Conservation (phyloP, 2,113 vertebrate genomes). For the Mastomys coucha region DNA sequence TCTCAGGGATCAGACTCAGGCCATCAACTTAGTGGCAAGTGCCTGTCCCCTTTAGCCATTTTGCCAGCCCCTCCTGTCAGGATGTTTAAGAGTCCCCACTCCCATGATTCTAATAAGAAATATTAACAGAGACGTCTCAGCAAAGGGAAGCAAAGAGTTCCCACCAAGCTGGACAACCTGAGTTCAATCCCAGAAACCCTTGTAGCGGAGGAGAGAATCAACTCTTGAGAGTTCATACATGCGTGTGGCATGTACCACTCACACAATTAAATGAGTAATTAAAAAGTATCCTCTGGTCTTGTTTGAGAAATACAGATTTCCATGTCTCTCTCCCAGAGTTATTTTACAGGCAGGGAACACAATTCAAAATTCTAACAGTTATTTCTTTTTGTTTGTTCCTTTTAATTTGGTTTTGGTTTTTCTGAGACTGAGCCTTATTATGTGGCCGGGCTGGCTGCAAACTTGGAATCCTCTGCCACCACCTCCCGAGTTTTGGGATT, state of each 20-base stretch:
- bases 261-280: no score
- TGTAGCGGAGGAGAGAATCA: neutral
- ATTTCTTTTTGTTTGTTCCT: neutral
- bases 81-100: neutral
- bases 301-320: neutral
- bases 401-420: neutral
- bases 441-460: neutral
- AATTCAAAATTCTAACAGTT: conserved; percentile 4
- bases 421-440: neutral
- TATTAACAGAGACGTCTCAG: neutral
- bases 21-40: neutral
- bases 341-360: neutral
- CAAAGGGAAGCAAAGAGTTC: neutral
- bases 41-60: neutral
- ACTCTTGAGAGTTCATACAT: neutral
- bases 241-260: no score
- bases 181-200: neutral
- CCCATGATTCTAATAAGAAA: neutral
- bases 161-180: neutral
- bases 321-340: neutral
- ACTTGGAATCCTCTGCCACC: neutral
- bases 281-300: conserved; percentile 9
- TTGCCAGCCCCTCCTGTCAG: neutral
- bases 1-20: neutral
- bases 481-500: neutral